These are phyloP conservation scores for Crypturellus undulatus DNA, from an alignment of 2,113 vertebrate species.

Conservation along the genomic window DNA sequence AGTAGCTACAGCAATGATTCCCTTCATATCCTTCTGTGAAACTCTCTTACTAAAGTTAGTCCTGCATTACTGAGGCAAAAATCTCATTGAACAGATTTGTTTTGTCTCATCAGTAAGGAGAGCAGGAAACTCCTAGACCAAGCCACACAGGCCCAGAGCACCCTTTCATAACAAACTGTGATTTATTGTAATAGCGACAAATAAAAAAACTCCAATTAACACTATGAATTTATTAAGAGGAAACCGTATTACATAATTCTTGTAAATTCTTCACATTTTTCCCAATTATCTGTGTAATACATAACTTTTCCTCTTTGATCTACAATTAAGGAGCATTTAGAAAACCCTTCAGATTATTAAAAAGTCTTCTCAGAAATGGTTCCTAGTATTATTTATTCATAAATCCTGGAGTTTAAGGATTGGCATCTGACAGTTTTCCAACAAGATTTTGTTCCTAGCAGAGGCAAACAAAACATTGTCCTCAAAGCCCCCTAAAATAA, in stretches of 20 bases:
- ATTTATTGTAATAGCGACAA: not conserved
- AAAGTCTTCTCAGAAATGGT: not conserved
- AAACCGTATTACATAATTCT: not conserved
- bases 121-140: not conserved
- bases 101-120: not conserved
- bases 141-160: not conserved
- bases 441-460: not conserved
- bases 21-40: constrained; percentile 16
- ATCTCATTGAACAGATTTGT: not conserved
- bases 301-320: not conserved
- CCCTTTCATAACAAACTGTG: not conserved
- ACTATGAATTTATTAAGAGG: not conserved
- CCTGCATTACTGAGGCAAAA: not conserved
- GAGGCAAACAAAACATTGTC: not conserved
- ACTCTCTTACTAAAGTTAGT: not conserved
- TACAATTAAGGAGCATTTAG: not conserved
- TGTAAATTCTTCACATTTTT: not conserved
- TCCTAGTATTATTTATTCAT: not conserved
- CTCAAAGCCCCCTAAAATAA: not conserved
- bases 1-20: not conserved
- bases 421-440: not conserved
- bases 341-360: not conserved
- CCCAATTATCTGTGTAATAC: not conserved
- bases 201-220: not conserved
- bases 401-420: not conserved